These are phyloP conservation scores for Alloscopus bannaensis DNA, from an alignment of 2,888 invertebrate genomes.

Conservation along the genomic window DNA sequence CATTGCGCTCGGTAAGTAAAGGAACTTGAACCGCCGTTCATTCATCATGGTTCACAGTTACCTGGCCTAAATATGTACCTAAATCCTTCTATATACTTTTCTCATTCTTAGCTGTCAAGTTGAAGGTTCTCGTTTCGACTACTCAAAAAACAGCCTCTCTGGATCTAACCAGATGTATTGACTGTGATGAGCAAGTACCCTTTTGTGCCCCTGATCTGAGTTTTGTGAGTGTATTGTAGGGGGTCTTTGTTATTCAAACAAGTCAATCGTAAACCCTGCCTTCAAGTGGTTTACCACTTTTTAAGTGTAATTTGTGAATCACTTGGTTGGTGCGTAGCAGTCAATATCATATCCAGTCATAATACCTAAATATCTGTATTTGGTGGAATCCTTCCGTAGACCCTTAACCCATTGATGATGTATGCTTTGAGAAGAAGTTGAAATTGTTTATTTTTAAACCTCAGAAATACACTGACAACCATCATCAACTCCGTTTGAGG, in stretches of 20 bases:
- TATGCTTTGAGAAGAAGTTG: too few species aligned
- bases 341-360: too few species aligned
- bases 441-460: too few species aligned
- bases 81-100: slow-evolving; percentile 13
- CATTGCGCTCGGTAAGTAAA: too few species aligned
- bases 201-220: slow-evolving; percentile 23
- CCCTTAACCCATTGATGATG: too few species aligned
- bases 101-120: slow-evolving; percentile 36
- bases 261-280: neutral
- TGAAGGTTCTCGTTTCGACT: slow-evolving; percentile 43
- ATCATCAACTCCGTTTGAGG: neutral
- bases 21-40: neutral
- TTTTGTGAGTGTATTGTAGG: slow-evolving; percentile 5
- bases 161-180: too few species aligned
- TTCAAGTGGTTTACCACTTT: slow-evolving; percentile 5
- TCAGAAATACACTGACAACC: neutral
- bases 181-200: too few species aligned
- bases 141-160: too few species aligned
- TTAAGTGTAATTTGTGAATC: too few species aligned
- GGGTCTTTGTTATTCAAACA: neutral
- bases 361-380: too few species aligned
- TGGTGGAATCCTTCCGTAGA: too few species aligned
- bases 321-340: too few species aligned
- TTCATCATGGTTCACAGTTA: slow-evolving; percentile 29
- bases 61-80: slow-evolving; percentile 35